Conservation (phyloP, 2,888 invertebrate genomes). For the Synanthedon myopaeformis region DNA sequence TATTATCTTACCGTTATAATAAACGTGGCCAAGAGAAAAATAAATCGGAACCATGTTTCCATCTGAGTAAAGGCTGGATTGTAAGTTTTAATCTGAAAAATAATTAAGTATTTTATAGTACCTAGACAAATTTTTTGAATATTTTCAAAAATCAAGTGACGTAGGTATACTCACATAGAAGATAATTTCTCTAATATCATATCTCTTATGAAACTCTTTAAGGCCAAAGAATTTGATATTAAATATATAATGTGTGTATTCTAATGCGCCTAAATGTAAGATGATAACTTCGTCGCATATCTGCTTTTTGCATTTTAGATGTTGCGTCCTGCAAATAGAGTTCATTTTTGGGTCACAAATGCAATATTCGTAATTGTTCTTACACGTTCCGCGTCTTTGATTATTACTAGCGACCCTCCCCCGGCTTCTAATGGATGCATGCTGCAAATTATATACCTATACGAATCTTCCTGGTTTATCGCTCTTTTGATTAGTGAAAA, state of each 20-base stretch:
- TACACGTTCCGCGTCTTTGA: no score
- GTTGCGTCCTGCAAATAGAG: slow-evolving; percentile 74
- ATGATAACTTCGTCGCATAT: slow-evolving; percentile 89
- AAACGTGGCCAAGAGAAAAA: slow-evolving; percentile 90
- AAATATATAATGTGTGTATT: slow-evolving; percentile 89
- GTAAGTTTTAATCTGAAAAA: slow-evolving; percentile 92
- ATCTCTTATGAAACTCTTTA: slow-evolving; percentile 85
- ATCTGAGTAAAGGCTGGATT: slow-evolving; percentile 96
- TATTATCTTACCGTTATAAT: slow-evolving; percentile 80
- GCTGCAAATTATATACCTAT: no score
- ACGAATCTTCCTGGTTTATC: no score
- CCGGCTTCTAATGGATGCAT: no score
- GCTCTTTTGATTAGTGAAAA: no score
- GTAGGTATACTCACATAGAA: slow-evolving; percentile 79
- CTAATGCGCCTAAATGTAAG: slow-evolving; percentile 89
- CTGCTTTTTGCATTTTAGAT: slow-evolving; percentile 83
- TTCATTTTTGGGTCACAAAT: no score
- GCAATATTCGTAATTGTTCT: no score
- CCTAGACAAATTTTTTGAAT: no score
- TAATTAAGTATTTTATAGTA: no score
- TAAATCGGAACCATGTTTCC: slow-evolving; percentile 96
- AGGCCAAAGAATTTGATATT: slow-evolving; percentile 87
- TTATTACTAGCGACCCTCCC: no score
- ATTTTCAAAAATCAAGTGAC: no score
- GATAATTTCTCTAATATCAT: slow-evolving; percentile 84